Evolutionary conservation across 1,140 invertebrate genomes (phyloP).

Genomic region (Alviniconcha marisindica): DNA sequence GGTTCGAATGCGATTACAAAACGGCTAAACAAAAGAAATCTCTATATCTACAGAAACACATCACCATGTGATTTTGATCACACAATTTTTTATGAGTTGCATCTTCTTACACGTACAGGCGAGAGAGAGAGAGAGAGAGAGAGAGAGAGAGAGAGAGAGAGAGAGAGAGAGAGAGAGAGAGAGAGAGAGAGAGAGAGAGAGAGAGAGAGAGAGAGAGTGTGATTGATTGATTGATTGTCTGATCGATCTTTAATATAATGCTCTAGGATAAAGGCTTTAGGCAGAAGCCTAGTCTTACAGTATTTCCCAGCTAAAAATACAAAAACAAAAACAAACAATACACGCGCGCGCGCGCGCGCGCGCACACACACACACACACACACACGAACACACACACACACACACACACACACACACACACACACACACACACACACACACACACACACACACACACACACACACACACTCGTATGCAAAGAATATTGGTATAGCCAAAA

Average conservation of each 20-base stretch:
- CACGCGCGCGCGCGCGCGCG: background rate
- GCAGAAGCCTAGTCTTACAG: background rate
- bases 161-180: conserved; percentile 17
- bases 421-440: background rate
- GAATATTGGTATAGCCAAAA: too few relatives aligned
- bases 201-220: conserved; percentile 3
- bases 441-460: background rate
- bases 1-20: too few relatives aligned
- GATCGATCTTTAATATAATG: background rate
- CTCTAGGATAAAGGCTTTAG: background rate
- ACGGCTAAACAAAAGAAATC: background rate
- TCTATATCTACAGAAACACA: background rate
- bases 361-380: background rate
- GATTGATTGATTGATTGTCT: background rate
- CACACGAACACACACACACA: background rate
- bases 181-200: conserved; percentile 27
- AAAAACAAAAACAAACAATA: too few relatives aligned
- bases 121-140: conserved; percentile 33
- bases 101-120: too few relatives aligned
- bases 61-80: too few relatives aligned
- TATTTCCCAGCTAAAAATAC: background rate
- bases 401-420: background rate
- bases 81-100: too few relatives aligned
- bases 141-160: conserved; percentile 29
- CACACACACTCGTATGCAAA: conserved; percentile 6